phyloP scores from a whole-genome alignment of 2,888 invertebrate species.

The Tubiluchus corallicola region DNA sequence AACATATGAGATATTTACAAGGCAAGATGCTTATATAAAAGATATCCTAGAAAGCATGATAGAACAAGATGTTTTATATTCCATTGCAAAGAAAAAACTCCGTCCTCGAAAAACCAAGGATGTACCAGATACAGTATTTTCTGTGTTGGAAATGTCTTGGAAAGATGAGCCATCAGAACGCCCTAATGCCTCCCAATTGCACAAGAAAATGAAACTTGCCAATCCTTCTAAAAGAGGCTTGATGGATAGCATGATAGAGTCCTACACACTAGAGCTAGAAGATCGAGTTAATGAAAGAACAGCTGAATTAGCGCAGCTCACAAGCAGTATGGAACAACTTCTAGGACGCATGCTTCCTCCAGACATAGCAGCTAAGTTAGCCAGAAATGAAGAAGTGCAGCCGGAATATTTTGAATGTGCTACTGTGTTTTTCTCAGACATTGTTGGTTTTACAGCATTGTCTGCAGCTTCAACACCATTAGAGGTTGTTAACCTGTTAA shows the following conservation, averaged over 20 bases:
- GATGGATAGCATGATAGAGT: conserved; percentile 25
- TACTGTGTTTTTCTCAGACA: conserved; percentile 13
- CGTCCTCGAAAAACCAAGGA: neutral
- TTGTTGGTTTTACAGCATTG: conserved; percentile 6
- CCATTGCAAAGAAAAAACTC: neutral
- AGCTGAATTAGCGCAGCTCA: conserved; percentile 16
- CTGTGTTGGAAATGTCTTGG: neutral
- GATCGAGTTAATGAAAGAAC: conserved; percentile 18
- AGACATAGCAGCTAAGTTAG: conserved; percentile 15
- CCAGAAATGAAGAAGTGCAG: conserved; percentile 13
- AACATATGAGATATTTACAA: neutral
- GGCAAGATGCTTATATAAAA: neutral
- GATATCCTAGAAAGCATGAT: neutral
- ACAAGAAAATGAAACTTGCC: conserved; percentile 17
- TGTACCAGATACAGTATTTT: neutral
- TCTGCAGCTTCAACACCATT: conserved; percentile 9
- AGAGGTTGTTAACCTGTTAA: conserved; percentile 10
- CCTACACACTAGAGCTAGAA: conserved; percentile 19
- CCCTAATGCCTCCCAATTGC: conserved; percentile 18
- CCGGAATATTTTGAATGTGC: conserved; percentile 15
- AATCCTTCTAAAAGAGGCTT: conserved; percentile 19
- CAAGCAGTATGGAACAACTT: conserved; percentile 16
- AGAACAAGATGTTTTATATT: neutral
- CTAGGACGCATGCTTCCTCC: conserved; percentile 18
- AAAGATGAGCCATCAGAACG: conserved; percentile 14